Base-by-base conservation (phyloP, 2,113 vertebrate species). In the Tetrax tetrax region DNA sequence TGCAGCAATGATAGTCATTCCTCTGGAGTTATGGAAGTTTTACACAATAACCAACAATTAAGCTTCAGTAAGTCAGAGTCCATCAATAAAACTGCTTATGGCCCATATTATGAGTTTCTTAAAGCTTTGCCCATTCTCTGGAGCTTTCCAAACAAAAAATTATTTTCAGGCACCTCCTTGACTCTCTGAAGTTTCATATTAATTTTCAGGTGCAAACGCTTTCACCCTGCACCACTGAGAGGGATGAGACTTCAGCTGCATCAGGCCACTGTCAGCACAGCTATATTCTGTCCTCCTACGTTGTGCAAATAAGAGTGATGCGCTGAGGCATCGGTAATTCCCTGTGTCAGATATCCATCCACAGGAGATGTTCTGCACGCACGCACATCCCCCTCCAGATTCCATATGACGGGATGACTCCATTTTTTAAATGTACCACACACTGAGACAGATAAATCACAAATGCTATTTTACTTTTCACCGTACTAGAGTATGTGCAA, bases 361-460 rank as follows among this genome's bases (percentile, higher is more conserved):
- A 54, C 31, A 37, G 21, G 11, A 6, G 5, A 41, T 72, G 4
- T 37, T 76, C 53, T 77, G 20, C 23, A 69, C 12, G 50, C 8
- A 8, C 0, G 0, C 9, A 29, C 7, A 8, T 23, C 3, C 4
- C 18, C 2, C 59, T 95, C 27, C 7, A 7, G 21, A 37, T 47
- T 57, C 25, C 10, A 25, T 43, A 14, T 29, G 18, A 45, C 54
- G 17, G 14, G 4, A 21, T 47, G n/a, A 7, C 12, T 71, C 13
- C 6, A 6, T 16, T 47, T 88, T 88, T 60, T 1, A 76, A 57
- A 57, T 0, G 1, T 27, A 29, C 20, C 13, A 19, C 15, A 6
- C 38, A 12, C 28, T n/a, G 31, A 84, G 29, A 41, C 3, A 65
- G 9, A 9, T 27, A 69, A 82, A 6, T 38, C 31, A 65, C 18